Evolutionary conservation across 2,113 vertebrate species (phyloP), one percentile per base, ranked within the genome.

Genomic region (Oryzias celebensis): DNA sequence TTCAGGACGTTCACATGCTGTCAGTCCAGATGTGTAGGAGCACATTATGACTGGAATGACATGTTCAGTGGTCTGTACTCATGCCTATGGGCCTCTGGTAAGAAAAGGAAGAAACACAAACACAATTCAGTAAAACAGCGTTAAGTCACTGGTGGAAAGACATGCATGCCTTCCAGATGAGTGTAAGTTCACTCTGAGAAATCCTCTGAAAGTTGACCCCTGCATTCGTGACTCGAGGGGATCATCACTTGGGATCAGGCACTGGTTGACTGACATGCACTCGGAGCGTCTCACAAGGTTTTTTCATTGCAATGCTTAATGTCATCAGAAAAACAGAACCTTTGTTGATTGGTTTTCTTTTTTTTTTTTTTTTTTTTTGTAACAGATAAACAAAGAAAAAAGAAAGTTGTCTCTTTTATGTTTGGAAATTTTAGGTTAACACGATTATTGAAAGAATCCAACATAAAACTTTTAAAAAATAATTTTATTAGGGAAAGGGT

Each of bases 321-420:
- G 64, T 46, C 26, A 55, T 57, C 71, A 73, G 65, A 80, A 28
- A 75, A 73, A 75, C 61, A 76, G 31, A 80, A 43, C 2, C 1
- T 12, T 1, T 73, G 68, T 68, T 60, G 70, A 80, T 73, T 20
- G 20, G 20, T 20, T 20, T 20, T 20, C 20, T 20, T 36, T 36
- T 2, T 36, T 36, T 36, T 2, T 8, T 2, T 10, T 2, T 8
- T 36, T 36, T 36, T 12, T 70, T 74, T 52, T 46, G 52, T 36
- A 42, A 16, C 17, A 5, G 51, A 51, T 24, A 47, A 24, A 51
- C 23, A 44, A 49, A 17, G 57, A 41, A 55, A 42, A 28, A 42
- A 49, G 13, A 58, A 20, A 51, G 2, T 17, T 15, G 1, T 5
- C 10, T 54, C 7, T 14, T 45, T 31, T 12, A 28, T 24, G 22